Base-by-base conservation (phyloP, 2,113 vertebrate genomes). In the Thomomys bottae region DNA sequence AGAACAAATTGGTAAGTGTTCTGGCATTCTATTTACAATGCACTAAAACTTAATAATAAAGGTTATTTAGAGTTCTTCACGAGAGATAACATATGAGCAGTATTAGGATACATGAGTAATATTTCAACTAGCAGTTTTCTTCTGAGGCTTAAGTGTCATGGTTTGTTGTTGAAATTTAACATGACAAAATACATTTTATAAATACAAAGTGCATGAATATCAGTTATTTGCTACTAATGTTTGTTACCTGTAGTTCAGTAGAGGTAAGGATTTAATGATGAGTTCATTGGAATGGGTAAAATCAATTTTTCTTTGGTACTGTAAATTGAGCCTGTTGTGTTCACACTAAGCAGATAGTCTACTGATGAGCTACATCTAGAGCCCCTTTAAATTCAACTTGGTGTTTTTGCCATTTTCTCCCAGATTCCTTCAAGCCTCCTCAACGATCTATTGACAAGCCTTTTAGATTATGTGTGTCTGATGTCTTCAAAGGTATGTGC, bases 401-500 rank as follows among this genome's bases (percentile, higher is more conserved):
- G 28, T 23, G n/a, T 81, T 89, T 49, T 83, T 80, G 10, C n/a
- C 7, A 77, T 90, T 93, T 96, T 96, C 34, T 64, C 86, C 26
- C 96, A 99, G 99, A 99, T 98, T 98, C 97, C 66, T 99, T 99
- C 96, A 99, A 98, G 96, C 96, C 99, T 30, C 99, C 99, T 40
- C 98, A 98, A 91, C 98, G 99, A 93, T 99, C 98, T 82, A 94
- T 99, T 89, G 99, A 99, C 89, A 99, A 99, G 93, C 98, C 99
- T 11, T 99, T 99, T 97, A 98, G 99, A 84, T 97, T 99, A 66
- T 99, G 98, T 66, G 98, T 99, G 68, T 99, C 99, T 2, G 99
- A 99, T 92, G 99, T 99, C 91, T 99, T 99, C 96, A 99, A 99
- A 99, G 99, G 99, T 99, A 96, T 96, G 98, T 96, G 63, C 28